A percentile compares a stretch with the other conserved stretches of the same genome.
Conservation (phyloP, 2,888 invertebrate genomes). For the Drosophila macrospina region DNA sequence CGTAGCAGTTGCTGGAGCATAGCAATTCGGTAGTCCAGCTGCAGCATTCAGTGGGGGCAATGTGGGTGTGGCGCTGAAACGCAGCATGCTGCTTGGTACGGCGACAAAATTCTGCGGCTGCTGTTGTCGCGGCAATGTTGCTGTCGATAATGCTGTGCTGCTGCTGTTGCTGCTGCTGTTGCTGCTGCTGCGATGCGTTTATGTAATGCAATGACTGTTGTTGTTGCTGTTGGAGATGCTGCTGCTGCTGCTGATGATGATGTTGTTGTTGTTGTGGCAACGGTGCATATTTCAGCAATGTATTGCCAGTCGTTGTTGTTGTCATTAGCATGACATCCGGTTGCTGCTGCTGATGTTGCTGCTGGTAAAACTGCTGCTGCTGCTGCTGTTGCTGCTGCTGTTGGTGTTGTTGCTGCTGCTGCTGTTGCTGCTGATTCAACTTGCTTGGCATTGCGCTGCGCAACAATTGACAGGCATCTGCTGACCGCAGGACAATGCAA, state of each 20-base stretch:
- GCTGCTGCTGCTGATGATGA: constrained; percentile 44
- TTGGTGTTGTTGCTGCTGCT: constrained; percentile 58
- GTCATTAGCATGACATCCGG: constrained; percentile 82
- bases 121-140: constrained; percentile 74
- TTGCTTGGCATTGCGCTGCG: constrained; percentile 80
- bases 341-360: constrained; percentile 57
- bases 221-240: constrained; percentile 44
- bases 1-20: constrained; percentile 81
- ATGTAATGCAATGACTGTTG: constrained; percentile 63
- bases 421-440: constrained; percentile 69
- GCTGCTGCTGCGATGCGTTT: constrained; percentile 63
- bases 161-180: constrained; percentile 70
- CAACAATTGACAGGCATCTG: constrained; percentile 85
- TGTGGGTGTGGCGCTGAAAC: constrained; percentile 64
- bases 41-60: constrained; percentile 60
- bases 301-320: constrained; percentile 73
- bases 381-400: constrained; percentile 33
- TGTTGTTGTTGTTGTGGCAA: constrained; percentile 54
- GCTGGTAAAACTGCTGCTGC: constrained; percentile 62
- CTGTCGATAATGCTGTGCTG: constrained; percentile 70
- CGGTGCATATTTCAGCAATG: constrained; percentile 64
- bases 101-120: constrained; percentile 80
- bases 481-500: constrained; percentile 53
- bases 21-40: constrained; percentile 73
- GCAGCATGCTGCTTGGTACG: constrained; percentile 81